A percentile compares a stretch with the other conserved stretches of the same genome.
Conservation (phyloP, 2,797 vertebrate species). For the Mionectes olivaceus region DNA sequence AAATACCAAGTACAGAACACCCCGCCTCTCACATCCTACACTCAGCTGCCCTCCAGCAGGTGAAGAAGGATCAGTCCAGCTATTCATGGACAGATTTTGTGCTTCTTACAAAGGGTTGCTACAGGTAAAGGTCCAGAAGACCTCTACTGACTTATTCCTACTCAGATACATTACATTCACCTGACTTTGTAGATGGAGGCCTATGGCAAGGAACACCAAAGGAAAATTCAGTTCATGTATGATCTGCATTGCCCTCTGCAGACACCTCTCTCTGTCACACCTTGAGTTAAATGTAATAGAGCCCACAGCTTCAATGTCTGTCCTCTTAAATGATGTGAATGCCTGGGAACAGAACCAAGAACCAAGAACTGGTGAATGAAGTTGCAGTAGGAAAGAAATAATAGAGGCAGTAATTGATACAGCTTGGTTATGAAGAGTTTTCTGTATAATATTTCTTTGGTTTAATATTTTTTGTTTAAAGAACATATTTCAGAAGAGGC, state of each 20-base stretch:
- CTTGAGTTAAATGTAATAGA: fast-evolving
- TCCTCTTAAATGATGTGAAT: background rate
- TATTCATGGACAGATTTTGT: background rate
- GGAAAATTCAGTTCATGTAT: fast-evolving
- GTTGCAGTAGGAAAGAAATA: background rate
- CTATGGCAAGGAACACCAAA: background rate
- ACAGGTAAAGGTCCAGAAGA: background rate
- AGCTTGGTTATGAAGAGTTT: background rate
- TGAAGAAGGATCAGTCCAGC: background rate
- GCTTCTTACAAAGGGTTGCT: background rate
- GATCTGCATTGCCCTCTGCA: background rate
- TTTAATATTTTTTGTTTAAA: background rate
- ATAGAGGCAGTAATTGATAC: background rate
- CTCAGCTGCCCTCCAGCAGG: background rate
- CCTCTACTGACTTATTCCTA: background rate
- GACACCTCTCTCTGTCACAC: background rate
- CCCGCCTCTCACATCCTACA: background rate
- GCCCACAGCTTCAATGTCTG: fast-evolving
- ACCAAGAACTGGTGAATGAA: background rate
- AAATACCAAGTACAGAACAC: fast-evolving
- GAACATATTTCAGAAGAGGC: background rate
- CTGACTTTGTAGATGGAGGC: background rate
- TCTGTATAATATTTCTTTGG: background rate
- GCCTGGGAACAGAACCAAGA: background rate
- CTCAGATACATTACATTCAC: background rate